Conservation (phyloP, 1,140 invertebrate species). For the Apis florea region DNA sequence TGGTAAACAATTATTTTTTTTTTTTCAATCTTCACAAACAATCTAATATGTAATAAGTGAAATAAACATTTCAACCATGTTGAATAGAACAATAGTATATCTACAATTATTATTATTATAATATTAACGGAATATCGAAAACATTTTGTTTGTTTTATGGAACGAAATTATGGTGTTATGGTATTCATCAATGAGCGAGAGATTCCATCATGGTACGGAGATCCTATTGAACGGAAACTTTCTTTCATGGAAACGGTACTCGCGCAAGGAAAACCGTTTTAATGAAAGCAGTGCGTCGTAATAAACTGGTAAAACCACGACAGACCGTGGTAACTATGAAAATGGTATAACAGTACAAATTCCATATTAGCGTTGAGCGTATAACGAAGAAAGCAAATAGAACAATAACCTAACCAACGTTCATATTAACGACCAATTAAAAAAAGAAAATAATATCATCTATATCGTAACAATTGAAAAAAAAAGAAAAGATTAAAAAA, state of each 20-base stretch:
- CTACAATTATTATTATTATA: no score
- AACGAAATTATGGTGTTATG: not conserved
- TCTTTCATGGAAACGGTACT: conserved; percentile 42
- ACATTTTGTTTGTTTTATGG: not conserved
- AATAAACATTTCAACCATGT: not conserved
- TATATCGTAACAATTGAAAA: not conserved
- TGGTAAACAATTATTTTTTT: not conserved
- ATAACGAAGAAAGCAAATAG: not conserved
- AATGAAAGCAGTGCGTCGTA: conserved; percentile 28
- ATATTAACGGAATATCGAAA: not conserved
- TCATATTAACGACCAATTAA: not conserved
- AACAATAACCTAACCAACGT: not conserved
- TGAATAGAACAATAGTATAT: no score
- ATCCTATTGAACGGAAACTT: conserved; percentile 31
- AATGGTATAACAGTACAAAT: conserved; percentile 20
- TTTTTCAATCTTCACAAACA: no score
- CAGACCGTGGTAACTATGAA: conserved; percentile 14
- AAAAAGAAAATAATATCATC: not conserved
- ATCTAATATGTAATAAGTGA: not conserved
- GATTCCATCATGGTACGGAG: not conserved
- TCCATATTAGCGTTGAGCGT: not conserved
- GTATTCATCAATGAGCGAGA: not conserved
- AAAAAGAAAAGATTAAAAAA: not conserved
- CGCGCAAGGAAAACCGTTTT: conserved; percentile 36
- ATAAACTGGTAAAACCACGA: conserved; percentile 23